These are phyloP conservation scores for Pygathrix nemaeus DNA, from an alignment of 2,113 vertebrate species.

Conservation along the genomic window DNA sequence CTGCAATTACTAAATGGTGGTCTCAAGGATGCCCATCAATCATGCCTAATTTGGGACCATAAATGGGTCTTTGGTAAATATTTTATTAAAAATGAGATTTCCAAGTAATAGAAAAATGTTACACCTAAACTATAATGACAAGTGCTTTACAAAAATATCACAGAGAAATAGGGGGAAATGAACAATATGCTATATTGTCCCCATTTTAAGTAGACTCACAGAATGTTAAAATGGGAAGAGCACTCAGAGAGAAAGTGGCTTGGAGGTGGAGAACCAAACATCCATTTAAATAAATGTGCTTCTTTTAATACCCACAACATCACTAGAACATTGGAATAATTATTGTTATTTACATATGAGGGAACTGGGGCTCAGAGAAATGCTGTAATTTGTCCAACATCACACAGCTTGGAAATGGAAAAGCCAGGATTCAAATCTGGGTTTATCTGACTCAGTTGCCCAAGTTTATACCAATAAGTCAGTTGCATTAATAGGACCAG, in stretches of 20 bases:
- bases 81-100: constrained; percentile 71
- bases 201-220: constrained; percentile 67
- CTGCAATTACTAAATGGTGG: constrained; percentile 60
- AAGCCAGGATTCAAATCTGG: not conserved
- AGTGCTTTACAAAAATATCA: constrained; percentile 63
- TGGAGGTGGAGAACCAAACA: constrained; percentile 12
- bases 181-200: constrained; percentile 51
- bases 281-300: constrained; percentile 49
- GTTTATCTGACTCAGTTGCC: not conserved
- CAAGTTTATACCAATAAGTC: not conserved
- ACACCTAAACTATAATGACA: constrained; percentile 35
- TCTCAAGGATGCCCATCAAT: constrained; percentile 67
- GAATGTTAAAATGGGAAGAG: constrained; percentile 47
- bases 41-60: constrained; percentile 69
- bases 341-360: not conserved
- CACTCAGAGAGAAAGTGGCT: constrained; percentile 18
- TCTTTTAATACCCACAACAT: constrained; percentile 47
- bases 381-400: not conserved
- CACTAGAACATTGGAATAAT: constrained; percentile 23
- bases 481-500: not conserved
- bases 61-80: constrained; percentile 65
- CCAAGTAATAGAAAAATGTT: constrained; percentile 66
- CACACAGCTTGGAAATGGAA: not conserved
- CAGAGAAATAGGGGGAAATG: constrained; percentile 34
- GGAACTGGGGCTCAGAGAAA: not conserved